These are phyloP conservation scores for Ara ararauna DNA, from an alignment of 2,797 vertebrate species.

Conservation along the genomic window DNA sequence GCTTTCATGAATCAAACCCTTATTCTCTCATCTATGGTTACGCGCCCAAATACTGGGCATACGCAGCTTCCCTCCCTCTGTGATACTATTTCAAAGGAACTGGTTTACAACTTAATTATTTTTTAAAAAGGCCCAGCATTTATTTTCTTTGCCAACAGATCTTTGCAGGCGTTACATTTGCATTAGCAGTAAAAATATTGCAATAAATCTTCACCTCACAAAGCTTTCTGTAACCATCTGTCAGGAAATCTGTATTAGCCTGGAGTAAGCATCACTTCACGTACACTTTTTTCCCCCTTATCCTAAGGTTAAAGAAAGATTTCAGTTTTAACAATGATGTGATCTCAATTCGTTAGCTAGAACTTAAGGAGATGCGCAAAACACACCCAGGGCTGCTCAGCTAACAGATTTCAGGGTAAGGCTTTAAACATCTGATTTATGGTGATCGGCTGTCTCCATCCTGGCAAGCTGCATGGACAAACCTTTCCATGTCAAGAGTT, in stretches of 20 bases:
- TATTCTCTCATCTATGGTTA: neutral
- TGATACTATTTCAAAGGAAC: neutral
- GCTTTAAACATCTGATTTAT: neutral
- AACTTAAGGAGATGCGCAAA: neutral
- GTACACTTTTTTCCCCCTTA: neutral
- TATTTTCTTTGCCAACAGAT: neutral
- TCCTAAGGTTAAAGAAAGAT: neutral
- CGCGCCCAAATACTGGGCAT: neutral
- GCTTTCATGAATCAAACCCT: neutral
- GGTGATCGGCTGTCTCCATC: rapidly evolving
- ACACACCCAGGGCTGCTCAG: neutral
- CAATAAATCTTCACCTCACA: neutral
- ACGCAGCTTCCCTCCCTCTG: neutral
- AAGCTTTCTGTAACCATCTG: neutral
- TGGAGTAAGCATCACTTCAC: neutral
- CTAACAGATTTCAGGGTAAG: neutral
- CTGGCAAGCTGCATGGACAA: neutral
- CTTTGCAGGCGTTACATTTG: neutral
- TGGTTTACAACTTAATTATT: neutral
- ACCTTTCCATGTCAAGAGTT: neutral
- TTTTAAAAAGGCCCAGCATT: neutral
- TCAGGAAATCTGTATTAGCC: neutral
- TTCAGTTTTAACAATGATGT: neutral
- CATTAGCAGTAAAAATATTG: neutral
- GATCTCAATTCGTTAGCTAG: neutral